Base-by-base conservation (phyloP, 2,888 invertebrate species). In the Hoplodrina ambigua region DNA sequence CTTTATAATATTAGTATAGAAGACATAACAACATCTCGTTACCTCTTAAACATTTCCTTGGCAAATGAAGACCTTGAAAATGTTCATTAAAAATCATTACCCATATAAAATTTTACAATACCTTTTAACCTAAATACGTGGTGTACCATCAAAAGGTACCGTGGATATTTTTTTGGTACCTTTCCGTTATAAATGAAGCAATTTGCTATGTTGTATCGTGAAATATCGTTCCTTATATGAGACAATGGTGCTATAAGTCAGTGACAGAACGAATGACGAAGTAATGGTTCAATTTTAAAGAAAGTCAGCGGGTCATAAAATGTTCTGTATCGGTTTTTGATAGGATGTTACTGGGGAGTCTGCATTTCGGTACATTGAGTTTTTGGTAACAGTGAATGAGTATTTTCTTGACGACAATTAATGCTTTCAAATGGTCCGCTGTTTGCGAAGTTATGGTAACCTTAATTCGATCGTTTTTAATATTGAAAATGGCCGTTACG, bases 91-190 rank as follows among this genome's bases (percentile, higher is more conserved):
- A 84, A 80, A 78, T 78, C 80, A 89, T 89, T 85, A 75, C 80
- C 69, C 55, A 67, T 67, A 88, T 90, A 89, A 90, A 90, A 86
- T 82, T 89, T 90, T 80, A 90, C 85, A 79, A 84, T 85, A 74
- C 70, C 50, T 69, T 76, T 85, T 90, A 87, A 86, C 88, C 87
- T 68, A 86, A 78, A 86, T 87, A 82, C 58, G 66, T 75, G n/a
- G 30, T 25, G 30, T 33, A 57, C 52, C 63, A 53, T 75, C 76
- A 83, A 75, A 78, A 72, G 70, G 49, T 63, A 65, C 81, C 72
- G 72, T 69, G 57, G 37, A 33, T 20, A 69, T 67, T 74, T 80
- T 81, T 84, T 85, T 53, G 64, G 76, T 67, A 65, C 50, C 57
- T 69, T 69, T 78, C 70, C 76, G 65, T 81, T 80, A 77, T 71